phyloP scores from a whole-genome alignment of 2,113 vertebrate species.

The Coturnix japonica region DNA sequence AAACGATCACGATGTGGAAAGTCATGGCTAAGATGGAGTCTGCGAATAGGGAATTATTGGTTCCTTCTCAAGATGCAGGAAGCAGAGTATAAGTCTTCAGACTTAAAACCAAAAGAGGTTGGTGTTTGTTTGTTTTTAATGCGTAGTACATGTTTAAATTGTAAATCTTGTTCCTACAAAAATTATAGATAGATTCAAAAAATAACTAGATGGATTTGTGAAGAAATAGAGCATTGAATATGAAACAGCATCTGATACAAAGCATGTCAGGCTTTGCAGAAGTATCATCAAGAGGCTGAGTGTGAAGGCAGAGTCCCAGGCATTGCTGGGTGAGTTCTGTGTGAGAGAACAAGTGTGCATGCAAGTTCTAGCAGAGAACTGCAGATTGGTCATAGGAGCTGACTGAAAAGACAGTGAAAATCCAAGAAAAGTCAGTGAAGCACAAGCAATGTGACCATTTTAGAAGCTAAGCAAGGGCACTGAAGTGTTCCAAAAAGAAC shows the following conservation, averaged over 20 bases:
- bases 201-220: not conserved
- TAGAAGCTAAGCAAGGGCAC: not conserved
- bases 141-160: not conserved
- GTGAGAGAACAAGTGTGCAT: not conserved
- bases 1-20: not conserved
- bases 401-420: not conserved
- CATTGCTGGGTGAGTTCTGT: not conserved
- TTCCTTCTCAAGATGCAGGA: not conserved
- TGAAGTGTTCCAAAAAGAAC: not conserved
- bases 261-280: conserved; percentile 25
- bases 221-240: not conserved
- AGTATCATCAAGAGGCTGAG: not conserved
- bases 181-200: not conserved
- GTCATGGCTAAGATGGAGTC: not conserved
- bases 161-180: not conserved
- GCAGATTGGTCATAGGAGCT: not conserved
- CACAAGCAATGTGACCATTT: not conserved
- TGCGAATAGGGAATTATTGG: not conserved
- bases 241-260: not conserved
- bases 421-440: not conserved
- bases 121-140: not conserved
- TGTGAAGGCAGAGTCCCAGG: not conserved
- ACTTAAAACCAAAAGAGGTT: not conserved
- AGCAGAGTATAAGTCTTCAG: not conserved
- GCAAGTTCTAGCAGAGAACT: not conserved